These are phyloP conservation scores for Drosophila lutescens DNA, from an alignment of 2,888 invertebrate genomes.

Conservation along the genomic window DNA sequence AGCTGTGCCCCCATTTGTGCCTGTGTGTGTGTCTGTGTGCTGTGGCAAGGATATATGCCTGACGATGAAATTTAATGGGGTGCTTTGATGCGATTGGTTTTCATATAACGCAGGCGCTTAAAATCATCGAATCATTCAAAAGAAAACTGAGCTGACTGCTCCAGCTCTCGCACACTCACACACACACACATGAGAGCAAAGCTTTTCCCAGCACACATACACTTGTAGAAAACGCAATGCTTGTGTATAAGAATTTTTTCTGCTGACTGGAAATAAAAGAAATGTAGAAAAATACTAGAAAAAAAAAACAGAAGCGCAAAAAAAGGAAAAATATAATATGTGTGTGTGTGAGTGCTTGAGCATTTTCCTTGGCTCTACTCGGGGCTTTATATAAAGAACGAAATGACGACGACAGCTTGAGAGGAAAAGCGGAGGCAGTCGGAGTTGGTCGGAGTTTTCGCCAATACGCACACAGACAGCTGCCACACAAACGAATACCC, in stretches of 20 bases:
- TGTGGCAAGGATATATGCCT: conserved; percentile 80
- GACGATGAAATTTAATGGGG: conserved; percentile 85
- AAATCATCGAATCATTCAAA: conserved; percentile 85
- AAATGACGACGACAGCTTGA: conserved; percentile 46
- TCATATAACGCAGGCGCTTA: conserved; percentile 85
- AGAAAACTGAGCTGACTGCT: conserved; percentile 81
- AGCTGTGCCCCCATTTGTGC: conserved; percentile 53
- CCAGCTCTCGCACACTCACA: conserved; percentile 55
- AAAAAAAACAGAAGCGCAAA: conserved; percentile 35
- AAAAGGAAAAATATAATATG: conserved; percentile 23
- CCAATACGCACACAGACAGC: conserved; percentile 80
- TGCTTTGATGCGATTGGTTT: conserved; percentile 86
- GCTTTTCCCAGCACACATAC: conserved; percentile 37
- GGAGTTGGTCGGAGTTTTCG: conserved; percentile 54
- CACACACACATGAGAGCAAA: conserved; percentile 51
- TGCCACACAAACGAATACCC: conserved; percentile 59
- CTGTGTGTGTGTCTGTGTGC: conserved; percentile 10
- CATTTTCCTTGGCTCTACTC: conserved; percentile 58
- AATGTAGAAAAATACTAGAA: conserved; percentile 53
- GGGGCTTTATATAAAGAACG: conserved; percentile 66
- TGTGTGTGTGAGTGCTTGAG: conserved; percentile 36
- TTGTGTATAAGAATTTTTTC: conserved; percentile 70
- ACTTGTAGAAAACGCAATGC: conserved; percentile 53
- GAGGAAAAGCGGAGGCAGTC: conserved; percentile 48
- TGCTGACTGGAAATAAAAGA: conserved; percentile 72